Conservation (phyloP, 2,797 vertebrate species). For the Parauchenoglanis ngamensis region DNA sequence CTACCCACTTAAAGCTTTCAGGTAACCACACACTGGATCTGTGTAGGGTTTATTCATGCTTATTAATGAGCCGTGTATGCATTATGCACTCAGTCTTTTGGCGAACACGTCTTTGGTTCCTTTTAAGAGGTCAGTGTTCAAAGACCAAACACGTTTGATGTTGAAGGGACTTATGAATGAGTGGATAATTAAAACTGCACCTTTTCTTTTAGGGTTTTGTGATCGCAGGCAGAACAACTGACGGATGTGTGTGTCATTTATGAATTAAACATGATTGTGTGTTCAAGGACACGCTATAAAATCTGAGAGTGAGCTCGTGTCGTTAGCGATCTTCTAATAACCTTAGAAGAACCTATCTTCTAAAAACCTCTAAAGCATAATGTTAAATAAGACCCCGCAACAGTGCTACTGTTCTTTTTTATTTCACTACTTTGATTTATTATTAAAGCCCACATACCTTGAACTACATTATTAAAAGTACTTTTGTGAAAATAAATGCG, state of each 20-base stretch:
- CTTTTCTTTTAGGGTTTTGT: not conserved
- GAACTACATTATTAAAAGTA: not conserved
- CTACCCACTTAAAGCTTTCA: not conserved
- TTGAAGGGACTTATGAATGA: conserved; percentile 12
- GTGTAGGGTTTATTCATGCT: not conserved
- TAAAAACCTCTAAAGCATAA: not conserved
- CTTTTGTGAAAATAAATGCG: not conserved
- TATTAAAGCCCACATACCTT: not conserved
- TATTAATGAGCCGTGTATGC: conserved; percentile 25
- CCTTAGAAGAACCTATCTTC: too few species aligned
- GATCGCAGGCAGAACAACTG: not conserved
- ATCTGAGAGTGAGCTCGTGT: not conserved
- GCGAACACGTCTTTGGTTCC: not conserved
- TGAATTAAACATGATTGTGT: not conserved
- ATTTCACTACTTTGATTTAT: not conserved
- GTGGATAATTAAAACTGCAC: conserved; percentile 11
- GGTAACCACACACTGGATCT: not conserved
- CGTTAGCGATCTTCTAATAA: not conserved
- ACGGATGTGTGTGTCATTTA: not conserved
- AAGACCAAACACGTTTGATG: conserved; percentile 4
- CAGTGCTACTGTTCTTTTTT: not conserved
- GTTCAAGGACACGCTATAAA: not conserved
- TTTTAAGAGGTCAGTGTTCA: conserved; percentile 2
- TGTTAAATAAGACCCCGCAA: not conserved
- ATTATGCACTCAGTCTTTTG: conserved; percentile 5